phyloP scores from a whole-genome alignment of 2,797 vertebrate species.

The Chiroxiphia lanceolata region DNA sequence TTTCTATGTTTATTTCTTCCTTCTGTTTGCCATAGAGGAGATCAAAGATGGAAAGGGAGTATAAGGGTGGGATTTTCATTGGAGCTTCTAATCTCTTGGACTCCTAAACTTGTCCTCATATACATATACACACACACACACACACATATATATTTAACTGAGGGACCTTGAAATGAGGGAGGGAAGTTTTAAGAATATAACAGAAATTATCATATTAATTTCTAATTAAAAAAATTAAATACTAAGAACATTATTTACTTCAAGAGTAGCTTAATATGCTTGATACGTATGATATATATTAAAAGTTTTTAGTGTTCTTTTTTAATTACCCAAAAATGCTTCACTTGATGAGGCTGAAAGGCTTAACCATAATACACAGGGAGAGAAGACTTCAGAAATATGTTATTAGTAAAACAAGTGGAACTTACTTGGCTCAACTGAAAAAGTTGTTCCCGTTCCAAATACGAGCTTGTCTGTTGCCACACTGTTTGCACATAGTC shows the following conservation, averaged over 20 bases:
- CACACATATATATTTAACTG: background rate
- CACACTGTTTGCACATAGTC: background rate
- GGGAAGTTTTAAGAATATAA: background rate
- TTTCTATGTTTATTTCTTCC: background rate
- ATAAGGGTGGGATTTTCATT: background rate
- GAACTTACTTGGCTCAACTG: conserved; percentile 5
- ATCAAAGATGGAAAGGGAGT: background rate
- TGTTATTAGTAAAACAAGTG: background rate
- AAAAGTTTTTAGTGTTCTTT: background rate
- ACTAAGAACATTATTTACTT: background rate
- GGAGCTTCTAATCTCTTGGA: background rate
- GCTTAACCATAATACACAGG: background rate
- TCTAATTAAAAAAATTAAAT: background rate
- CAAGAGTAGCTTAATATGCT: background rate
- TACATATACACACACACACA: too few species aligned
- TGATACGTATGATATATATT: background rate
- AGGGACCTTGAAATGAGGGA: background rate
- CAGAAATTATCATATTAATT: background rate
- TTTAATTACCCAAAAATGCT: background rate
- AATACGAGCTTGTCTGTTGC: conserved; percentile 18
- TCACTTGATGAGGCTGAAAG: background rate
- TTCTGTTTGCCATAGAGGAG: background rate
- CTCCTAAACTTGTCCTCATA: background rate
- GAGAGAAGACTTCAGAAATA: background rate
- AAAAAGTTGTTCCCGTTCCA: background rate